These are phyloP conservation scores for Acleris emargana DNA, from an alignment of 2,888 invertebrate genomes.

Conservation along the genomic window DNA sequence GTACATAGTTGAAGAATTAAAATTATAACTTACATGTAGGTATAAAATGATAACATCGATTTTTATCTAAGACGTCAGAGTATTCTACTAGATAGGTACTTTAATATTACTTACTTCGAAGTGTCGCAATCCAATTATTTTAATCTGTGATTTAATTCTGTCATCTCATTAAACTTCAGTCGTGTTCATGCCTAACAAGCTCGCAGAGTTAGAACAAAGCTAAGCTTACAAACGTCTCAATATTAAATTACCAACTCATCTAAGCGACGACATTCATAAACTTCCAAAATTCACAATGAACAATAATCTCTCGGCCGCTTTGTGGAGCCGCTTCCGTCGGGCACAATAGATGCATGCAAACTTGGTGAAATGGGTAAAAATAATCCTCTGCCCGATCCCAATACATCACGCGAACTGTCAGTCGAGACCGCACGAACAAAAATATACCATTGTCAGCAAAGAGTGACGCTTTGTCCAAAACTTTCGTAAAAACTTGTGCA, in stretches of 20 bases:
- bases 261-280: slow-evolving; percentile 57
- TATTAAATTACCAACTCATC: slow-evolving; percentile 63
- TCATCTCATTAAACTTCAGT: neutral
- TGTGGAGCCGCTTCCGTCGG: slow-evolving; percentile 77
- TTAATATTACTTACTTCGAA: neutral
- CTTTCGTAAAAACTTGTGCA: slow-evolving; percentile 79
- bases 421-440: slow-evolving; percentile 80
- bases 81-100: too few species aligned
- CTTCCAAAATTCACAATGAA: slow-evolving; percentile 62
- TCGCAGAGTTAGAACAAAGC: slow-evolving; percentile 38
- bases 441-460: slow-evolving; percentile 76
- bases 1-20: too few species aligned
- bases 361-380: slow-evolving; percentile 82
- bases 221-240: slow-evolving; percentile 49
- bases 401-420: slow-evolving; percentile 83
- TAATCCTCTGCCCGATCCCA: slow-evolving; percentile 77
- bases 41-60: too few species aligned
- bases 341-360: slow-evolving; percentile 81
- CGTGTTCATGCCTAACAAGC: slow-evolving; percentile 10
- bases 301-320: slow-evolving; percentile 73
- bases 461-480: slow-evolving; percentile 73
- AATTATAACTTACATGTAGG: too few species aligned
- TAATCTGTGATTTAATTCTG: neutral
- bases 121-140: neutral
- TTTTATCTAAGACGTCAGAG: too few species aligned